Percentiles rank a stretch among this genome's conserved stretches.
These are phyloP conservation scores for Bugulina stolonifera DNA, from an alignment of 2,888 invertebrate genomes.

Conservation along the genomic window DNA sequence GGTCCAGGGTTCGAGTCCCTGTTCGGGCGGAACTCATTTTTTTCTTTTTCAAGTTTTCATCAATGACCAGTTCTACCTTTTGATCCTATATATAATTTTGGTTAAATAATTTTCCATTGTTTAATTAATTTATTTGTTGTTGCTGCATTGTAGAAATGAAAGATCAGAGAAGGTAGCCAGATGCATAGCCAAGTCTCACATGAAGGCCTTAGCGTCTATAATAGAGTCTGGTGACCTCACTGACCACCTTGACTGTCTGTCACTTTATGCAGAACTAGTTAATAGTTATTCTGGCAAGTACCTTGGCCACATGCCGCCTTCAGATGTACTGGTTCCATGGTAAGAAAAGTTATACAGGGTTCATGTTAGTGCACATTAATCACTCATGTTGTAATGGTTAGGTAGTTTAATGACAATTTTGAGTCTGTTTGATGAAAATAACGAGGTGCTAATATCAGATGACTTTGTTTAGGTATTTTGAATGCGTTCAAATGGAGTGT, in stretches of 20 bases:
- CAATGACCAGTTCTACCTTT: too few species aligned
- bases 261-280: neutral
- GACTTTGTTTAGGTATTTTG: conserved; percentile 10
- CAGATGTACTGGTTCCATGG: conserved; percentile 8
- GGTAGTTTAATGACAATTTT: too few species aligned
- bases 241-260: conserved; percentile 4
- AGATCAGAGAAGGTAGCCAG: neutral
- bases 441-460: too few species aligned
- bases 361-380: neutral
- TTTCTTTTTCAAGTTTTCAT: too few species aligned
- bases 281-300: neutral
- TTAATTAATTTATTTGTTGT: too few species aligned
- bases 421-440: too few species aligned
- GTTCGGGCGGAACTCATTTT: too few species aligned
- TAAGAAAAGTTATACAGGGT: neutral
- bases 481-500: neutral
- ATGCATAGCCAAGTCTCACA: neutral
- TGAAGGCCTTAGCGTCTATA: neutral
- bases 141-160: neutral
- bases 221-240: neutral
- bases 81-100: too few species aligned
- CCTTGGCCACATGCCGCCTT: conserved; percentile 8
- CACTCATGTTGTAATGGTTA: too few species aligned
- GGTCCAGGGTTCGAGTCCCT: too few species aligned
- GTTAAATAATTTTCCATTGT: too few species aligned